Evolutionary conservation across 2,113 vertebrate species (phyloP).

Genomic region (Paracanthobrama guichenoti): DNA sequence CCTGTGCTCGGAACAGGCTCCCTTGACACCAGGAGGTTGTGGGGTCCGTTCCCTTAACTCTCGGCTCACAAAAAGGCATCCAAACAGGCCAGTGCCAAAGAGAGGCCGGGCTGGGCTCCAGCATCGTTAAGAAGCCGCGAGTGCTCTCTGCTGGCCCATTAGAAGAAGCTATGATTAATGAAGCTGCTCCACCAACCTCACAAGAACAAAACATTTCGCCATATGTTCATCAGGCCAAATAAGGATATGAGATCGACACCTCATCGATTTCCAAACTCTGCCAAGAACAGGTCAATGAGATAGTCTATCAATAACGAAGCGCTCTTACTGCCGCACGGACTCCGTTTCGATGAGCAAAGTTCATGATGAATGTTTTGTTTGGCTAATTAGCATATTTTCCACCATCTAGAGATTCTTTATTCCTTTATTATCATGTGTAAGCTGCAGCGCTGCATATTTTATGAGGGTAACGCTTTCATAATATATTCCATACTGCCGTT

Average conservation of each 20-base stretch:
- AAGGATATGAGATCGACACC: constrained; percentile 23
- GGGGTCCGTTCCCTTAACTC: constrained; percentile 34
- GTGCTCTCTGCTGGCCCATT: constrained; percentile 31
- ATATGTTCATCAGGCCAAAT: constrained; percentile 32
- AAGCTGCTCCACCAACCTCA: not conserved
- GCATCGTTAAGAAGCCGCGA: constrained; percentile 60
- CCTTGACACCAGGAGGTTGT: constrained; percentile 34
- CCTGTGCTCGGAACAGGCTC: constrained; percentile 11
- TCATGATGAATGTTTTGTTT: constrained; percentile 38
- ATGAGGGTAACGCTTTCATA: constrained; percentile 8
- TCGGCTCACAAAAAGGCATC: not conserved
- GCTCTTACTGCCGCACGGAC: not conserved
- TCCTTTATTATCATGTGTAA: constrained; percentile 30
- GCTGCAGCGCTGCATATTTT: constrained; percentile 8
- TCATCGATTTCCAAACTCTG: constrained; percentile 42
- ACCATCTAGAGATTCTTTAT: constrained; percentile 25
- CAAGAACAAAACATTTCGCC: constrained; percentile 38
- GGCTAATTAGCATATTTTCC: constrained; percentile 31
- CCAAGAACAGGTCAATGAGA: constrained; percentile 22
- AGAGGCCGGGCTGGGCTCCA: constrained; percentile 63
- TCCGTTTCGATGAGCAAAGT: not conserved
- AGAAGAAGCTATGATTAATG: constrained; percentile 35
- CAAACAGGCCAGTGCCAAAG: constrained; percentile 43
- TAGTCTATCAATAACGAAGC: constrained; percentile 15
- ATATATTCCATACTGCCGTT: constrained; percentile 35